Base-by-base conservation (phyloP, 2,888 invertebrate genomes). In the Ormyrus labotus region DNA sequence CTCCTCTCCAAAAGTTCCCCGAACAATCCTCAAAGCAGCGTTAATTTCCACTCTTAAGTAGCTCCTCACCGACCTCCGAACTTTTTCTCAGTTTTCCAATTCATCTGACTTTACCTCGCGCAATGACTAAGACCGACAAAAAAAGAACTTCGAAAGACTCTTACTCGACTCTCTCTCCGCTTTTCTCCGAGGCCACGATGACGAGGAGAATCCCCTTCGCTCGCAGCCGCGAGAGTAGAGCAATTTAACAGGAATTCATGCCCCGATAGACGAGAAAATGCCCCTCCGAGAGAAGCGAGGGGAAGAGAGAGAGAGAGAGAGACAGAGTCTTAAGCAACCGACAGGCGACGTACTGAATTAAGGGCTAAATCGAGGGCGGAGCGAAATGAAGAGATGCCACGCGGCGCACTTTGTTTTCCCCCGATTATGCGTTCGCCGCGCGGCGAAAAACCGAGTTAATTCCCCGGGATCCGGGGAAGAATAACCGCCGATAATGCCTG, bases 211-310 rank as follows among this genome's bases (percentile, higher is more conserved):
- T 71, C 58, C 68, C 58, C 19, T 71, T 48, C 9, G n/a, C 58
- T 57, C n/a, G 5, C 4, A 8, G 5, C 11, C 8, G 19, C 50
- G 11, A 48, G 65, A 65, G 55, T 65, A 57, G 50, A 10, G 71
- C 11, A 64, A 64, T 74, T 55, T 74, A 57, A 57, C 63, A 61
- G 57, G 57, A 74, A 74, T 74, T 57, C 65, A 58, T 65, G 34
- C 34, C 34, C 34, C 60, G n/a, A n/a, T 57, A 34, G 34, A 34
- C 3, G 34, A 34, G 34, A 34, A 34, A 34, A 34, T 34, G 34
- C 34, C 34, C 34, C 34, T 2, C 34, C 34, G 34, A 4, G 34
- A 34, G 34, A 4, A 34, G 34, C 34, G 34, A 34, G 34, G 34
- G 34, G 34, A 4, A 4, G 34, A 34, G 19, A 34, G 34, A 34